Evolutionary conservation across 2,888 invertebrate species (phyloP).

Genomic region (Pherbina coryleti): DNA sequence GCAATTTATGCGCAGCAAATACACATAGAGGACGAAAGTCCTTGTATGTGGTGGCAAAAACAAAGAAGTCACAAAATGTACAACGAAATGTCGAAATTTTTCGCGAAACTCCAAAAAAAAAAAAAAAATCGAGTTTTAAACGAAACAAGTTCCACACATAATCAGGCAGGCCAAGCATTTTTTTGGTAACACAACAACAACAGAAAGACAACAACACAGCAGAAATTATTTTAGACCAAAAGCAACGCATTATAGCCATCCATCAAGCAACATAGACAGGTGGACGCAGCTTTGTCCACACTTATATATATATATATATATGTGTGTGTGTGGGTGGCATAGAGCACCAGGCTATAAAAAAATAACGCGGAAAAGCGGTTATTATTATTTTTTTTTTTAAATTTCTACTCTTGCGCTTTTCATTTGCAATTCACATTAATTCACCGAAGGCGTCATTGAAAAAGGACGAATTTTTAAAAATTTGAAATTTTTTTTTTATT

Average conservation of each 20-base stretch:
- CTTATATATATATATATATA: no score
- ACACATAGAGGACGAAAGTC: not conserved
- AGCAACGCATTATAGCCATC: slow-evolving; percentile 60
- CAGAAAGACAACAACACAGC: slow-evolving; percentile 21
- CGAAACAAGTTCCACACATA: slow-evolving; percentile 30
- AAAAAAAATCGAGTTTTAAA: slow-evolving; percentile 24
- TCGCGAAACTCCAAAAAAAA: slow-evolving; percentile 18
- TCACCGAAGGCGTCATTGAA: slow-evolving; percentile 58
- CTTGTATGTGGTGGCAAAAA: slow-evolving; percentile 16
- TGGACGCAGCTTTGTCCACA: slow-evolving; percentile 47
- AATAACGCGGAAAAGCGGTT: slow-evolving; percentile 57
- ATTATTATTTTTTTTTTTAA: not conserved
- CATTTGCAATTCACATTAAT: slow-evolving; percentile 59
- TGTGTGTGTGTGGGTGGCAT: not conserved
- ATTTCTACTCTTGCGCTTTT: slow-evolving; percentile 52
- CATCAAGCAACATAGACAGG: slow-evolving; percentile 62
- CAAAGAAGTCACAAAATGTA: slow-evolving; percentile 38
- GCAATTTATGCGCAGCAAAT: slow-evolving; percentile 39
- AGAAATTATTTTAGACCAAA: slow-evolving; percentile 35
- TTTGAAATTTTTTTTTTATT: not conserved
- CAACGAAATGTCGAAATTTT: slow-evolving; percentile 19
- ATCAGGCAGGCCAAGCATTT: slow-evolving; percentile 8
- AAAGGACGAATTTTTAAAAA: slow-evolving; percentile 45
- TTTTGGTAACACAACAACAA: slow-evolving; percentile 2
- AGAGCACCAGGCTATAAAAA: slow-evolving; percentile 48